Conservation (phyloP, 1,140 invertebrate species). For the Copidosoma floridanum region DNA sequence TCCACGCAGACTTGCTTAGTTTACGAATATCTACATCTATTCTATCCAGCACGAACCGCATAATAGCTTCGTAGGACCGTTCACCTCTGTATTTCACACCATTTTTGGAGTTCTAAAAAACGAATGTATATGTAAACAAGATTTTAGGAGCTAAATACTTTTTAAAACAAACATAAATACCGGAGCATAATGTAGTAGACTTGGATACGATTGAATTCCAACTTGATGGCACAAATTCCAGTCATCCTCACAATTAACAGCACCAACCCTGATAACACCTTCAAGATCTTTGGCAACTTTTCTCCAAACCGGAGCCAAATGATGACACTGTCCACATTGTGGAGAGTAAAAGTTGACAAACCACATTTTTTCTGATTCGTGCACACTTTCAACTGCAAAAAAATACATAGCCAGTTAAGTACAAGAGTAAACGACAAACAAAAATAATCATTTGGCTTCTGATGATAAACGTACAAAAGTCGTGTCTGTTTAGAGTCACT, state of each 20-base stretch:
- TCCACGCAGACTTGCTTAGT: slow-evolving; percentile 41
- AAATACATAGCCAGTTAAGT: slow-evolving; percentile 6
- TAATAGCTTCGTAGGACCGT: slow-evolving; percentile 52
- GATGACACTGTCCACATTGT: slow-evolving; percentile 81
- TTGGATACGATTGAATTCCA: slow-evolving; percentile 69
- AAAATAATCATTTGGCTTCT: background rate
- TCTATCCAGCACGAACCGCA: slow-evolving; percentile 52
- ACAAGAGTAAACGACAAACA: background rate
- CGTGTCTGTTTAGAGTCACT: slow-evolving; percentile 69
- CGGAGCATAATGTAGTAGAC: slow-evolving; percentile 62
- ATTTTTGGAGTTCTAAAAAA: slow-evolving; percentile 39
- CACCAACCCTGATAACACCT: slow-evolving; percentile 71
- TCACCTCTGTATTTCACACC: slow-evolving; percentile 48
- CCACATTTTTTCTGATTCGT: slow-evolving; percentile 69
- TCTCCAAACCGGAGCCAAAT: slow-evolving; percentile 76
- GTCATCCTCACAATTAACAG: slow-evolving; percentile 80
- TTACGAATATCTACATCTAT: slow-evolving; percentile 43
- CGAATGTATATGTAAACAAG: slow-evolving; percentile 4
- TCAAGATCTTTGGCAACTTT: slow-evolving; percentile 71
- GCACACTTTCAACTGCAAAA: slow-evolving; percentile 61
- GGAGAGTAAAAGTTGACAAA: slow-evolving; percentile 87
- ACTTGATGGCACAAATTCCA: slow-evolving; percentile 68
- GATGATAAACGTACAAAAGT: slow-evolving; percentile 67
- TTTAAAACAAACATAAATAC: slow-evolving; percentile 25
- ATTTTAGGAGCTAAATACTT: background rate